Evolutionary conservation across 2,888 invertebrate species (phyloP).

Genomic region (Chymomyza amoena): DNA sequence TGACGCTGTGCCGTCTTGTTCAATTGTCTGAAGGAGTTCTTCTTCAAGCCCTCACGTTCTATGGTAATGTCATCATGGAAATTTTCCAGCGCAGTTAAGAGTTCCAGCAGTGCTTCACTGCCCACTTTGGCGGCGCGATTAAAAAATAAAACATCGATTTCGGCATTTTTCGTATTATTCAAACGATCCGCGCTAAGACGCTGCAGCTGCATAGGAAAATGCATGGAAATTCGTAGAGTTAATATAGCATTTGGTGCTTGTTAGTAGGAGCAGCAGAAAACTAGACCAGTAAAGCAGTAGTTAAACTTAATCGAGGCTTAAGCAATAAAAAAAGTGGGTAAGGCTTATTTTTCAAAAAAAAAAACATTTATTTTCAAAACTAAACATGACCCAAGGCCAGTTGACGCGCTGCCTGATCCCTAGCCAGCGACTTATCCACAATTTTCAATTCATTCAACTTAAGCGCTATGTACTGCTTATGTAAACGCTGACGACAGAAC

Average conservation of each 20-base stretch:
- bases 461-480: constrained; percentile 87
- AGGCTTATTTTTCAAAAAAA: not conserved
- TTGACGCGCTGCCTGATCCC: constrained; percentile 30
- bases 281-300: not conserved
- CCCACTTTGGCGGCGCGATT: constrained; percentile 96
- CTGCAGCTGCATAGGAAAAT: constrained; percentile 34
- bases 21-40: constrained; percentile 29
- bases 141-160: constrained; percentile 88
- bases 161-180: constrained; percentile 89
- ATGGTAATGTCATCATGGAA: constrained; percentile 45
- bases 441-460: constrained; percentile 70
- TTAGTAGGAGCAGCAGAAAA: not conserved
- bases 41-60: constrained; percentile 44
- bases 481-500: constrained; percentile 90
- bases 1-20: constrained; percentile 20
- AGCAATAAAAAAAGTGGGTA: not conserved
- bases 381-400: constrained; percentile 27
- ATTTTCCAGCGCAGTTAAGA: constrained; percentile 52
- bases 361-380: not conserved
- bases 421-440: constrained; percentile 45
- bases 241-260: not conserved
- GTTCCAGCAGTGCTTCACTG: constrained; percentile 91
- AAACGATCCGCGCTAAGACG: constrained; percentile 74
- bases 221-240: not conserved
- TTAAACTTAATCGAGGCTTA: not conserved